Base-by-base conservation (phyloP, 2,113 vertebrate genomes). In the Nicator chloris region DNA sequence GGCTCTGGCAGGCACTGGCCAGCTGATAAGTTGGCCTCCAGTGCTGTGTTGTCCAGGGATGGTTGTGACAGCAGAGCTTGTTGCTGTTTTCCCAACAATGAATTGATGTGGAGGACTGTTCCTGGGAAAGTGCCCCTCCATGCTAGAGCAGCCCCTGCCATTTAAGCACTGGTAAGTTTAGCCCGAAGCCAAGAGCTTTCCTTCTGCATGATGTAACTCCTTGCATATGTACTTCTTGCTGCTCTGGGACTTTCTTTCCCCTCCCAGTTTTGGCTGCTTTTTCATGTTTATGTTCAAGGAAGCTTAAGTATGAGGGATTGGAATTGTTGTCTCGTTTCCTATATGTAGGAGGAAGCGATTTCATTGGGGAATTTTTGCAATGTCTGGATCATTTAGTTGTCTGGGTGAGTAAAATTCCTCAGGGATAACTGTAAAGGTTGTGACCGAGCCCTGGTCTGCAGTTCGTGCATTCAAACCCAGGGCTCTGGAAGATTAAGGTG, bases 331-430 rank as follows among this genome's bases (percentile, higher is more conserved):
- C 93, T 95, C 40, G 8, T 95, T 93, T 96, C 81, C 86, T 93
- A 56, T 91, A 91, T 92, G 84, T 64, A 87, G 60, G 72, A 81
- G 76, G 90, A 97, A 61, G 56, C 4, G 3, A 82, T 86, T 94
- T 95, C 94, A 79, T 86, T 2, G 2, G 88, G 90, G 94, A 92
- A 80, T 80, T 95, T 91, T 90, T 96, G 90, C 88, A 86, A 83
- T 86, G 93, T 96, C 96, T 97, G 88, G 82, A 88, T 92, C 30
- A 7, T 88, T 88, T 92, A 2, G 8, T 88, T 86, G 94, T 91
- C 95, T 96, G 92, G 73, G 92, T 91, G 92, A 95, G 86, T 92
- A 92, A 92, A 95, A 95, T 91, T 96, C 94, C 81, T 91, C 77
- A 39, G 77, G 92, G 91, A 89, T 86, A 94, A 88, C 88, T 2